Base-by-base conservation (phyloP, 2,888 invertebrate species). In the Tachystola acroxantha region DNA sequence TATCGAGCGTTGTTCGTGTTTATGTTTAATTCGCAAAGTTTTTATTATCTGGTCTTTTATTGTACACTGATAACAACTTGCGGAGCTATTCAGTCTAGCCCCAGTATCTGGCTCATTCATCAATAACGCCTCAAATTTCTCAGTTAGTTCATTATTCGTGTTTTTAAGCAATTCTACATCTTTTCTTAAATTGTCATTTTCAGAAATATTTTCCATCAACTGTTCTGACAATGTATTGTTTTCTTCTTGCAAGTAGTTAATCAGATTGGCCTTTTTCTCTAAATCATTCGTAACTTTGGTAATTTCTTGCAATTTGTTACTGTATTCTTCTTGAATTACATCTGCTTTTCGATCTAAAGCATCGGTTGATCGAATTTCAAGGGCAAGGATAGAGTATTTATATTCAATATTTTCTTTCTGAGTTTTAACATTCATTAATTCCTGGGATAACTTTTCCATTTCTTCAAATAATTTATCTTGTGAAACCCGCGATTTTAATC, bases 181-280 rank as follows among this genome's bases (percentile, higher is more conserved):
- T 43, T 71, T 69, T 40, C 71, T 87, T 2, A 90, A 63, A 19
- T 63, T 55, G 33, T 90, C 89, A 10, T 68, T 71, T 45, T 91
- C 91, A 35, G 88, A 82, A 34, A 90, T 75, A 40, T 68, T 85
- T 31, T 91, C 91, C 68, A 90, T 87, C 1, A 91, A 48, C 58
- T 89, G 82, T 25, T 76, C 87, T 0, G 91, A 90, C 13, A 91
- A 64, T 31, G 73, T 67, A 46, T 89, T 87, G 50, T 88, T 85
- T 63, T 89, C 89, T 9, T 69, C 66, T 64, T 88, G 88, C 40
- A 90, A 64, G 14, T 54, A 59, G 36, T 64, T 52, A 12, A 87
- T 45, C 46, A 79, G 48, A 25, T 49, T 45, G 36, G 48, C 60
- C 42, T 70, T 72, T 12, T 30, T 44, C 12, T 36, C 61, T 7